phyloP scores from a whole-genome alignment of 2,797 vertebrate genomes.

The Notoglanidium macrostoma region DNA sequence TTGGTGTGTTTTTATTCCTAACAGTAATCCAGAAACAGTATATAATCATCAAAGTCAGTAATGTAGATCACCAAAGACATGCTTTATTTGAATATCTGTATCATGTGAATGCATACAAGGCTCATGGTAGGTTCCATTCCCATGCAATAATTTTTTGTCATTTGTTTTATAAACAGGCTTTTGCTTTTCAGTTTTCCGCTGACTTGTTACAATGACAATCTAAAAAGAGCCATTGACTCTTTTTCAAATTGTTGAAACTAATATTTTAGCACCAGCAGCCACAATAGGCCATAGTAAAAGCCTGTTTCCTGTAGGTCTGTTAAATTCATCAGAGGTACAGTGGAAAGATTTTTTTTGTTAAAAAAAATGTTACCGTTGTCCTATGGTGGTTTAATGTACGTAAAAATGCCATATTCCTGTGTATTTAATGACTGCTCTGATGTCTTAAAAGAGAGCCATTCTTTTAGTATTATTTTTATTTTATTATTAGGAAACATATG shows the following conservation, averaged over 20 bases:
- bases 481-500: not conserved
- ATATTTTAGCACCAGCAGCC: not conserved
- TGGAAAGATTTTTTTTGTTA: not conserved
- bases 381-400: not conserved
- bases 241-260: not conserved
- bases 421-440: not conserved
- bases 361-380: not conserved
- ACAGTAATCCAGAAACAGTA: not conserved
- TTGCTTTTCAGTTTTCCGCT: not conserved
- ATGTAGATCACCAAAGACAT: not conserved
- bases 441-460: not conserved
- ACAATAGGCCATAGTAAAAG: not conserved
- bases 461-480: not conserved
- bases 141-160: not conserved
- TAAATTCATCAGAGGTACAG: not conserved
- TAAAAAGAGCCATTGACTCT: not conserved
- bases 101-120: not conserved
- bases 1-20: not conserved
- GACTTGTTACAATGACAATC: not conserved
- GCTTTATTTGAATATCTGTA: not conserved
- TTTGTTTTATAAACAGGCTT: not conserved
- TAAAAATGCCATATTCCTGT: not conserved
- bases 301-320: not conserved
- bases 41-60: not conserved
- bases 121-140: not conserved